Conservation (phyloP, 2,888 invertebrate genomes). For the Agriotes lineatus region DNA sequence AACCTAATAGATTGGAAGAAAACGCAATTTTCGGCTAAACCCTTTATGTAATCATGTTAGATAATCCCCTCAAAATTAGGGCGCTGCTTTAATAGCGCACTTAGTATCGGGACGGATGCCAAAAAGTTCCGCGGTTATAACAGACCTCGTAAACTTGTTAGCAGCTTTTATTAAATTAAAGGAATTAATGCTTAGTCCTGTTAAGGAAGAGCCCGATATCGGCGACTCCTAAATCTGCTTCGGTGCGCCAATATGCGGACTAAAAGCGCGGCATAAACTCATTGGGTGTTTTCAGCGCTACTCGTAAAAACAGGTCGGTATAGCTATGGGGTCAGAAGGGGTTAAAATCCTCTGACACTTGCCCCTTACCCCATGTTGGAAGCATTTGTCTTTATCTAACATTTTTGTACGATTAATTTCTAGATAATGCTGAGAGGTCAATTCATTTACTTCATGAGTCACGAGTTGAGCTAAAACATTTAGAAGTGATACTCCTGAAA, state of each 20-base stretch:
- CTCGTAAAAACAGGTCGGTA: slow-evolving; percentile 2
- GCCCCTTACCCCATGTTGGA: no score
- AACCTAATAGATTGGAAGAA: not conserved
- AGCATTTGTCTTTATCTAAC: no score
- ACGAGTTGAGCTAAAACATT: no score
- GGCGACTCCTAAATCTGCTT: slow-evolving; percentile 34
- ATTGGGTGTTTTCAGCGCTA: slow-evolving; percentile 15
- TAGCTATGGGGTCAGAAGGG: no score
- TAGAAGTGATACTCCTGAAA: no score
- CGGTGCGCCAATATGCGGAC: slow-evolving; percentile 1
- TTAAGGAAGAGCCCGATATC: slow-evolving; percentile 40
- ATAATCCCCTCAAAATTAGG: slow-evolving; percentile 47
- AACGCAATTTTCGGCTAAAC: slow-evolving; percentile 29
- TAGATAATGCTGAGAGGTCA: no score
- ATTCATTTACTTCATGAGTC: no score
- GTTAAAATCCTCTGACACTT: slow-evolving; percentile 2
- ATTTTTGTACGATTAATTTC: no score
- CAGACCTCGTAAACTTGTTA: slow-evolving; percentile 47
- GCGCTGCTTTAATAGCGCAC: slow-evolving; percentile 47
- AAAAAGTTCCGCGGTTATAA: slow-evolving; percentile 49
- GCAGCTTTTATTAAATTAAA: slow-evolving; percentile 47
- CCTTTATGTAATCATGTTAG: slow-evolving; percentile 38
- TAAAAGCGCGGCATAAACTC: slow-evolving; percentile 8
- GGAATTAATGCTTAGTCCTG: slow-evolving; percentile 39
- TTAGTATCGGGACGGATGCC: slow-evolving; percentile 49